Conservation (phyloP, 2,113 vertebrate genomes). For the Ellobius talpinus region DNA sequence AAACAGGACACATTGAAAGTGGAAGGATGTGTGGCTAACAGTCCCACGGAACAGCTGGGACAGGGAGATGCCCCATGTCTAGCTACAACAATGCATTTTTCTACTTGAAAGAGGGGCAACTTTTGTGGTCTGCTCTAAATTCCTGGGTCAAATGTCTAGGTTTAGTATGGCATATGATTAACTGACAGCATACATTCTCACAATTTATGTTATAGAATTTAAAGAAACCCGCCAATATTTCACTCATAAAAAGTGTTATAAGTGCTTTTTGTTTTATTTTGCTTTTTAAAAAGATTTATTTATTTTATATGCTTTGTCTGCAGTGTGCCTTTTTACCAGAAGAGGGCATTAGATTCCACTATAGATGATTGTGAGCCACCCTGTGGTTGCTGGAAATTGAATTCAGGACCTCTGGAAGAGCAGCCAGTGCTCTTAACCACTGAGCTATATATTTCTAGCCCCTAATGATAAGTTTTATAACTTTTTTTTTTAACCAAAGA, state of each 20-base stretch:
- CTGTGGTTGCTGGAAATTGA: not conserved
- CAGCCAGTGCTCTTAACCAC: not conserved
- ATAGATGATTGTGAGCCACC: not conserved
- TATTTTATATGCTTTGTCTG: not conserved
- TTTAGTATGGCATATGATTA: conserved; percentile 18
- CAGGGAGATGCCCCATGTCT: not conserved
- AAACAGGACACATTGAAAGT: conserved; percentile 22
- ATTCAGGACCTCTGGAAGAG: not conserved
- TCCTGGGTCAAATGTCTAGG: not conserved
- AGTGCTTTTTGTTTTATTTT: not conserved
- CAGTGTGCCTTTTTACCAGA: not conserved
- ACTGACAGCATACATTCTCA: conserved; percentile 4
- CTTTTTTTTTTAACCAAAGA: conserved; percentile 40
- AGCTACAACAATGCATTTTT: not conserved
- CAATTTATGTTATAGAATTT: conserved; percentile 53
- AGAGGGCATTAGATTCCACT: not conserved
- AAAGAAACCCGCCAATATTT: conserved; percentile 53
- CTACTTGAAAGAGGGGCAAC: not conserved
- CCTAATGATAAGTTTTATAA: not conserved
- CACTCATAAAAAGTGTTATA: conserved; percentile 25
- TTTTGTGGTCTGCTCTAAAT: not conserved
- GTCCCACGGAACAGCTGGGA: not conserved
- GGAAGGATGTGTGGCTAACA: not conserved
- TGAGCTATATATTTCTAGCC: not conserved
- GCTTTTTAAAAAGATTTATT: not conserved